These are phyloP conservation scores for Megalurothrips usitatus DNA, from an alignment of 2,888 invertebrate species.

Conservation along the genomic window DNA sequence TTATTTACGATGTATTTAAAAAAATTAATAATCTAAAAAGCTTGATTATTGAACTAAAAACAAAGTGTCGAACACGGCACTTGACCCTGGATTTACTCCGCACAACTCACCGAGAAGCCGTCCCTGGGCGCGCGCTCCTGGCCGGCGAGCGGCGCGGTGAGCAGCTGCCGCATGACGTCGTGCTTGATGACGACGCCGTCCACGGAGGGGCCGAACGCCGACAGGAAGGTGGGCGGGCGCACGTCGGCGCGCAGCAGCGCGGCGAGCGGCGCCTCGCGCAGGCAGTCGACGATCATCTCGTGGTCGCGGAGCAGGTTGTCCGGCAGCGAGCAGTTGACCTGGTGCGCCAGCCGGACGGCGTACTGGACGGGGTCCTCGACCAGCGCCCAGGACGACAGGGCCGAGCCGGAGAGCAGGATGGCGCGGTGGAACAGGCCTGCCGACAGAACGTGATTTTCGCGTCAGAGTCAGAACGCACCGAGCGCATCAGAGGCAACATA, in stretches of 20 bases:
- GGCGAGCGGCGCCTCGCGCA: slow-evolving; percentile 68
- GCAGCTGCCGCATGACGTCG: slow-evolving; percentile 74
- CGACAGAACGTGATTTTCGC: slow-evolving; percentile 41
- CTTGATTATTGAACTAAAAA: no score
- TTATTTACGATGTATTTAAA: not conserved
- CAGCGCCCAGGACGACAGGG: slow-evolving; percentile 83
- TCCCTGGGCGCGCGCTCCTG: slow-evolving; percentile 18
- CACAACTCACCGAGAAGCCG: not conserved
- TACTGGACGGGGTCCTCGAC: slow-evolving; percentile 81
- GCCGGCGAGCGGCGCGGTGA: slow-evolving; percentile 56
- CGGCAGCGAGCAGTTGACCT: slow-evolving; percentile 76
- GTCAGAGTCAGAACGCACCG: not conserved
- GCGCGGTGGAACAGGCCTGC: slow-evolving; percentile 82
- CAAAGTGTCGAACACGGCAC: no score
- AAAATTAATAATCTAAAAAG: not conserved
- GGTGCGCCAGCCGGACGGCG: slow-evolving; percentile 72
- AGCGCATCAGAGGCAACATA: not conserved
- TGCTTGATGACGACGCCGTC: slow-evolving; percentile 91
- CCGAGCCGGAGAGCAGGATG: slow-evolving; percentile 80
- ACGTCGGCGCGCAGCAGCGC: slow-evolving; percentile 71
- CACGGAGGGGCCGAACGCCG: slow-evolving; percentile 87
- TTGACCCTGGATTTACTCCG: no score
- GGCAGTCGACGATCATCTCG: slow-evolving; percentile 78
- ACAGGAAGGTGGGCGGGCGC: slow-evolving; percentile 74
- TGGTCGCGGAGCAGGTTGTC: slow-evolving; percentile 76